A percentile compares a stretch with the other conserved stretches of the same genome.
Conservation (phyloP, 2,888 invertebrate genomes). For the Hirtodrosophila duncani region DNA sequence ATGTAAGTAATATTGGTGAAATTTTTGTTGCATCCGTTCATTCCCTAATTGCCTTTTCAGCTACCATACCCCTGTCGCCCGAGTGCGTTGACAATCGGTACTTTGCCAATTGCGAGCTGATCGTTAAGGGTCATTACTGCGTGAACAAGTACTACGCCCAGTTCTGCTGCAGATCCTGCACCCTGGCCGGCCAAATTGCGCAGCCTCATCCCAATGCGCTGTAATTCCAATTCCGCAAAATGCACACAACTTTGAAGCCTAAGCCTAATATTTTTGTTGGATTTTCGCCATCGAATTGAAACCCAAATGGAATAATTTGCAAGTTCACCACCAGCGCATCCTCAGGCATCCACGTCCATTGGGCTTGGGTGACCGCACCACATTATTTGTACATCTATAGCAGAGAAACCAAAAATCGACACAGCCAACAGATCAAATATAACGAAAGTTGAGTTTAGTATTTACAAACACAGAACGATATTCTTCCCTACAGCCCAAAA, state of each 20-base stretch:
- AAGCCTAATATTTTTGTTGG: constrained; percentile 40
- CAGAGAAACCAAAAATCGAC: constrained; percentile 46
- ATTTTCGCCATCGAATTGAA: constrained; percentile 48
- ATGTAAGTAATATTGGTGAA: constrained; percentile 80
- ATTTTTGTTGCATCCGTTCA: not conserved
- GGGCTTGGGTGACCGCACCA: constrained; percentile 30
- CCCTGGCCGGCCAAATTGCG: constrained; percentile 87
- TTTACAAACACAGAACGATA: constrained; percentile 21
- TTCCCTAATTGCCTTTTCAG: constrained; percentile 42
- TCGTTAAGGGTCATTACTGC: constrained; percentile 91
- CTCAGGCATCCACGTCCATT: constrained; percentile 1
- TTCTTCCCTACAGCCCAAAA: constrained; percentile 51
- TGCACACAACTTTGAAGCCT: constrained; percentile 36
- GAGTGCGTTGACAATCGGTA: constrained; percentile 91
- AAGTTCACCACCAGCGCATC: constrained; percentile 34
- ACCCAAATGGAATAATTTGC: constrained; percentile 34
- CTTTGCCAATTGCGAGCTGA: constrained; percentile 93
- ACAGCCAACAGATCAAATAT: constrained; percentile 27
- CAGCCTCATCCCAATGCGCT: constrained; percentile 73
- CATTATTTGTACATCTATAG: constrained; percentile 14
- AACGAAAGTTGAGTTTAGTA: constrained; percentile 45
- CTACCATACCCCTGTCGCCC: constrained; percentile 83
- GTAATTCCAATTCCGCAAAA: constrained; percentile 49
- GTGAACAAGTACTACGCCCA: constrained; percentile 93
- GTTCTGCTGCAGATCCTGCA: constrained; percentile 96